Evolutionary conservation across 2,113 vertebrate species (phyloP).

Genomic region (Isurus oxyrinchus): DNA sequence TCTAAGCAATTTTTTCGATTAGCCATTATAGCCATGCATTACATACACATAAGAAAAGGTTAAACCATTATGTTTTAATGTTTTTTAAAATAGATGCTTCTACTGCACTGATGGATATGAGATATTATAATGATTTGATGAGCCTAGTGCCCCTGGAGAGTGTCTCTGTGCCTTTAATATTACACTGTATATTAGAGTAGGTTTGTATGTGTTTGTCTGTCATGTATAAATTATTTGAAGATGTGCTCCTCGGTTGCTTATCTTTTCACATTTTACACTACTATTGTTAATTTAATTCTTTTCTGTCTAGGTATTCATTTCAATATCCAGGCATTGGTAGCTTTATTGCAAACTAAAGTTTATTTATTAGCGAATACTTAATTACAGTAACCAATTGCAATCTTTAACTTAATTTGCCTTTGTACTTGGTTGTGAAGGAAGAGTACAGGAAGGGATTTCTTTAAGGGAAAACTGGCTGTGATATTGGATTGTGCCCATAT

Average conservation of each 20-base stretch:
- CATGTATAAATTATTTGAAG: neutral
- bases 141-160: conserved; percentile 66
- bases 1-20: neutral
- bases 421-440: neutral
- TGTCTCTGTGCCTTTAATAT: conserved; percentile 70
- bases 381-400: neutral
- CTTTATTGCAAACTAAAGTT: neutral
- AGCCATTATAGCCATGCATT: neutral
- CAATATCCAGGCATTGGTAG: neutral
- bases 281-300: neutral
- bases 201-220: conserved; percentile 51
- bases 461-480: neutral
- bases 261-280: neutral
- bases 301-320: neutral
- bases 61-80: neutral
- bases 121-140: conserved; percentile 71
- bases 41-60: neutral
- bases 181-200: conserved; percentile 83
- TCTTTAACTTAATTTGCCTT: neutral
- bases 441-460: neutral
- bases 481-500: neutral
- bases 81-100: conserved; percentile 39
- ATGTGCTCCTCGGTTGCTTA: neutral
- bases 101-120: conserved; percentile 62
- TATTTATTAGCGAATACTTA: neutral